phyloP scores from a whole-genome alignment of 2,797 vertebrate genomes.

The Graptemys geographica region DNA sequence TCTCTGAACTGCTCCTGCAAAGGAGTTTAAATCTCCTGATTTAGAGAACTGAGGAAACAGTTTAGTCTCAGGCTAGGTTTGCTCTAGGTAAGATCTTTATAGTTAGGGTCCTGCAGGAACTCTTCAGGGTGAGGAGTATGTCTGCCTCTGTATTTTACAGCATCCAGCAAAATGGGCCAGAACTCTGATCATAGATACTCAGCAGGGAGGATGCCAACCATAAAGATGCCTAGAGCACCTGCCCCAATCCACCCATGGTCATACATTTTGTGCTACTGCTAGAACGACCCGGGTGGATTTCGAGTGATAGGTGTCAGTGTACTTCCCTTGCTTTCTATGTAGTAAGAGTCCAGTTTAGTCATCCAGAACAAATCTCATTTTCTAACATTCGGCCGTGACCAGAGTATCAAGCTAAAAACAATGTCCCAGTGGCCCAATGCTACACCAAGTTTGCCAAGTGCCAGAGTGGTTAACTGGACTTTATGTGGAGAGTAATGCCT shows the following conservation, averaged over 20 bases:
- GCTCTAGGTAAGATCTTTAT: background rate
- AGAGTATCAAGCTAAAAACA: background rate
- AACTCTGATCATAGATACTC: background rate
- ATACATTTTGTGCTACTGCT: background rate
- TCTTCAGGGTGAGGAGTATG: background rate
- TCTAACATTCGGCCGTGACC: background rate
- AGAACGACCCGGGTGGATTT: accelerated
- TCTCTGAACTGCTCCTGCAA: background rate
- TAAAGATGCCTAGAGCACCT: background rate
- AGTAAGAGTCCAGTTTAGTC: background rate
- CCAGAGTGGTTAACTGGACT: background rate
- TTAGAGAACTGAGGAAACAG: background rate
- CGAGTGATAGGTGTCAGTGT: background rate
- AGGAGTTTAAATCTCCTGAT: background rate
- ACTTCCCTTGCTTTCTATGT: background rate
- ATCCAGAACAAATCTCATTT: background rate
- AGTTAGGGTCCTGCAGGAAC: background rate
- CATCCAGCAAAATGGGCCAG: background rate
- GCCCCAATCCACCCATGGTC: background rate
- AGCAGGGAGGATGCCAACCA: background rate
- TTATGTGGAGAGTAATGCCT: background rate
- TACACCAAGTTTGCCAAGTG: background rate
- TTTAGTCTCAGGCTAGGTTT: background rate
- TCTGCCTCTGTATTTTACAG: background rate
- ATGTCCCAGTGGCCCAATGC: background rate